Base-by-base conservation (phyloP, 2,888 invertebrate species). In the Latrodectus hesperus region DNA sequence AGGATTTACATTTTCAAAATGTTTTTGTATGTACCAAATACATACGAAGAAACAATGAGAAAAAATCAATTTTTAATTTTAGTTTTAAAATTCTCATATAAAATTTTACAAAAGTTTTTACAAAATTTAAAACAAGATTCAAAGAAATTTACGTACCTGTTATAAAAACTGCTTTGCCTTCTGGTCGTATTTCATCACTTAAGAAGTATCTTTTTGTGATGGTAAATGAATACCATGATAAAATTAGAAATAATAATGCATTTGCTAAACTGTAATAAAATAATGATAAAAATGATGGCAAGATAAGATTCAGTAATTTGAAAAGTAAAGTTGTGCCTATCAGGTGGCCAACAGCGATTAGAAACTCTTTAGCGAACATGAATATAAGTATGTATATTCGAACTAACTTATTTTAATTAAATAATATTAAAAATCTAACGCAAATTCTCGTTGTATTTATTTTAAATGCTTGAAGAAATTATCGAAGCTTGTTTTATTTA, bases 81-180 rank as follows among this genome's bases (percentile, higher is more conserved):
- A 12, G 60, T 12, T 60, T 1, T 16, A 3, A 16, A 12, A 16
- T 3, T 60, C n/a, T 60, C 3, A n/a, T 4, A 3, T 12, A 60
- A 16, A n/a, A n/a, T n/a, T 60, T 6, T 6, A 12, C 12, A n/a
- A n/a, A 64, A 0, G 11, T 38, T 38, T 5, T 14, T 38, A 38
- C 11, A 10, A 71, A n/a, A 11, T 12, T 38, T 38, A 12, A 49
- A 16, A 49, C 14, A 49, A 9, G n/a, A 38, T 14, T 16, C n/a
- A n/a, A 38, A 65, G 49, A 67, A 17, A 12, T 10, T 55, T 2
- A 22, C 38, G 52, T 64, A 81, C 81, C 73, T 74, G 81, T 81
- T n/a, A n/a, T 81, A 52, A 81, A 51, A 26, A 81, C 73, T 52
- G 81, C 64, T 73, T 52, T 51, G 14, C 53, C 38, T 12, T 6